Conservation (phyloP, 2,797 vertebrate genomes). For the Trachops cirrhosus region DNA sequence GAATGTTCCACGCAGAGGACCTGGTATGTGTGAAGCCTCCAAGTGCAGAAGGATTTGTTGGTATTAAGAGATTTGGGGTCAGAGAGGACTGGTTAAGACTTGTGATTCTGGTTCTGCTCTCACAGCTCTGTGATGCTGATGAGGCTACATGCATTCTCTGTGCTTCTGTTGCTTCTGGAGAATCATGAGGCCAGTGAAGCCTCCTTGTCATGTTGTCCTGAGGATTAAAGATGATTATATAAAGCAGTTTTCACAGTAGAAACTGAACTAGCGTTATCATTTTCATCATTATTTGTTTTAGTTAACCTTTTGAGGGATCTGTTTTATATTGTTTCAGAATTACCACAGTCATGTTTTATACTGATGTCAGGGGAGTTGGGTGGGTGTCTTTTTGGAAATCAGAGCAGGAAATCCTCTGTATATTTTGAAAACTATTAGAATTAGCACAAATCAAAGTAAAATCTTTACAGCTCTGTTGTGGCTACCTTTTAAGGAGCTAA, state of each 20-base stretch:
- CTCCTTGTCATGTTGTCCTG: neutral
- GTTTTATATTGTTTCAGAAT: neutral
- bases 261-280: neutral
- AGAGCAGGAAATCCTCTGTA: neutral
- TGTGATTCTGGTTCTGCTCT: neutral
- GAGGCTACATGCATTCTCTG: neutral
- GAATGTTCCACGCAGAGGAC: neutral
- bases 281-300: neutral
- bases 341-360: neutral
- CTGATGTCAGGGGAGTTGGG: rapidly evolving
- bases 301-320: neutral
- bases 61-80: neutral
- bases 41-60: neutral
- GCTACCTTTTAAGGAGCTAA: neutral
- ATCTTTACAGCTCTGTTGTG: neutral
- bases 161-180: neutral
- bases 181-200: neutral
- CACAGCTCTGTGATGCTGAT: neutral
- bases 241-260: neutral
- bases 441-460: neutral
- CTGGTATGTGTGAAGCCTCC: neutral
- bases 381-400: neutral
- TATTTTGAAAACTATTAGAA: conserved; percentile 2
- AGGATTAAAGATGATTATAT: neutral
- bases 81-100: neutral